phyloP scores from a whole-genome alignment of 2,797 vertebrate species.

The Cyclura pinguis region DNA sequence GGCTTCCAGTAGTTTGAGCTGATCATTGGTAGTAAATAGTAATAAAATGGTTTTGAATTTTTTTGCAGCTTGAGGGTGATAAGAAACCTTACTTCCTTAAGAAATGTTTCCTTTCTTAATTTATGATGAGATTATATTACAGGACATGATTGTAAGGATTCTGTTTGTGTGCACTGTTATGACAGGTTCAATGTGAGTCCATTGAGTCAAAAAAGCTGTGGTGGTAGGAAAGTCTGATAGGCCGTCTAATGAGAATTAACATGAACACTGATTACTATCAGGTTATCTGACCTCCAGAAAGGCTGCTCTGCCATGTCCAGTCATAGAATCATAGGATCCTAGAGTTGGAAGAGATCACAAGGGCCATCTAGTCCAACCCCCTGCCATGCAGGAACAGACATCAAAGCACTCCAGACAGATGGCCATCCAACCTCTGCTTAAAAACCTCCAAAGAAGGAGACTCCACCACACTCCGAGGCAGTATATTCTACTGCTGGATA shows the following conservation, averaged over 20 bases:
- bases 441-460: too few species aligned
- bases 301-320: not conserved
- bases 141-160: not conserved
- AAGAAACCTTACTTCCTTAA: not conserved
- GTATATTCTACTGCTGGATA: too few species aligned
- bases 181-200: not conserved
- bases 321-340: too few species aligned
- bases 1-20: not conserved
- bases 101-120: not conserved
- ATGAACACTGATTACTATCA: not conserved
- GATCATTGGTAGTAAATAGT: not conserved
- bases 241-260: not conserved
- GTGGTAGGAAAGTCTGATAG: too few species aligned
- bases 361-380: too few species aligned
- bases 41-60: not conserved
- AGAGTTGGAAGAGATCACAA: too few species aligned
- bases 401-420: too few species aligned
- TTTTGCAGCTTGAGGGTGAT: not conserved
- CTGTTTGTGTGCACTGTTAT: too few species aligned
- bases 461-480: too few species aligned
- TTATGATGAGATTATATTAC: not conserved
- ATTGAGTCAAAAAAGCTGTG: not conserved
- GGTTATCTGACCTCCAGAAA: not conserved
- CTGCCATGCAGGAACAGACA: too few species aligned
- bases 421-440: too few species aligned